Conservation (phyloP, 1,140 invertebrate species). For the Heliconius hewitsoni region DNA sequence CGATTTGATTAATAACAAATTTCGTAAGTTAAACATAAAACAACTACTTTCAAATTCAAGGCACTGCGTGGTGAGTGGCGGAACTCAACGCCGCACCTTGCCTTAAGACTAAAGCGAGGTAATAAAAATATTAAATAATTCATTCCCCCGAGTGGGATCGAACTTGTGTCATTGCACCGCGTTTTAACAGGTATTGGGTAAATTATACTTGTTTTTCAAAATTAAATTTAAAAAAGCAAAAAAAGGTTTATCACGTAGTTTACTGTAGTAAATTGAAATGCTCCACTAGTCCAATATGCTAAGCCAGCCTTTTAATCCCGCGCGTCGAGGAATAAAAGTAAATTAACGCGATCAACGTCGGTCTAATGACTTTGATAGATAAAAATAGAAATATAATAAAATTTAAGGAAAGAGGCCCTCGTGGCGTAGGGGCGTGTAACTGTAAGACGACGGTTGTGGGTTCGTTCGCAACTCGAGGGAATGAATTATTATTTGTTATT, state of each 20-base stretch:
- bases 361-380: conserved; percentile 33
- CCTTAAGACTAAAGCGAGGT: too few relatives aligned
- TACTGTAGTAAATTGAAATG: not conserved
- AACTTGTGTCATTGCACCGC: not conserved
- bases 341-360: conserved; percentile 42
- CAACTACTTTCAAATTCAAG: too few relatives aligned
- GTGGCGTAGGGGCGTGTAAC: too few relatives aligned
- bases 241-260: not conserved
- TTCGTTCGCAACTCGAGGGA: too few relatives aligned
- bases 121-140: too few relatives aligned
- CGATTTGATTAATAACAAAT: too few relatives aligned
- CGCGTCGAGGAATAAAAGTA: conserved; percentile 39
- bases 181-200: not conserved
- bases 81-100: too few relatives aligned
- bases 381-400: not conserved
- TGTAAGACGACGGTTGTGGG: too few relatives aligned
- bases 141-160: too few relatives aligned
- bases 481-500: too few relatives aligned
- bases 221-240: not conserved
- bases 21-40: too few relatives aligned
- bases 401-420: not conserved
- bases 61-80: not conserved
- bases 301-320: not conserved
- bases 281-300: not conserved
- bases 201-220: not conserved